Conservation (phyloP, 2,797 vertebrate species). For the Gallinago nigripennis region DNA sequence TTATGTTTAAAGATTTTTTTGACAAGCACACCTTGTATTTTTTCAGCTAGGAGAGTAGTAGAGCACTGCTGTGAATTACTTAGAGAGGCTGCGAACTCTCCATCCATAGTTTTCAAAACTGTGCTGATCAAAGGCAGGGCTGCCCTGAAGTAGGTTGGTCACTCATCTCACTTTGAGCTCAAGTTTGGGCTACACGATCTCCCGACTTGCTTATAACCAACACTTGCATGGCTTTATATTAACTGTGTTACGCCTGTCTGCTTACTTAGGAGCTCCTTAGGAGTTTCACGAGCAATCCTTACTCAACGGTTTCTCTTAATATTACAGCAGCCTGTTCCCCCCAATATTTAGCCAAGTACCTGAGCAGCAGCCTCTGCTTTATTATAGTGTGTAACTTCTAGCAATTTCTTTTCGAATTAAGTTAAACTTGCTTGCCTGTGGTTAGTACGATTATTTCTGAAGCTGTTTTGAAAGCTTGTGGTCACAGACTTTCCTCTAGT, state of each 20-base stretch:
- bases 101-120: neutral
- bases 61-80: neutral
- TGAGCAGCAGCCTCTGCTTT: neutral
- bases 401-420: neutral
- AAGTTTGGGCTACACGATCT: neutral
- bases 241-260: neutral
- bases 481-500: neutral
- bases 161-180: neutral
- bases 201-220: neutral
- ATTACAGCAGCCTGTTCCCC: neutral
- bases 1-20: neutral
- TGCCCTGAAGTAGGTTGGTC: neutral
- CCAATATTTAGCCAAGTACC: neutral
- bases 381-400: neutral
- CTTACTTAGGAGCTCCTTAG: neutral
- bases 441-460: neutral
- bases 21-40: neutral
- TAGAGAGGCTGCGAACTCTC: neutral
- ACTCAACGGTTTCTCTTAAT: neutral
- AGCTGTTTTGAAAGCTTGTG: neutral
- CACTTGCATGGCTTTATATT: neutral
- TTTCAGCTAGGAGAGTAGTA: neutral
- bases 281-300: neutral
- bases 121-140: neutral
- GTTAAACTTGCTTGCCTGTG: neutral